Base-by-base conservation (phyloP, 2,797 vertebrate species). In the Trachops cirrhosus region DNA sequence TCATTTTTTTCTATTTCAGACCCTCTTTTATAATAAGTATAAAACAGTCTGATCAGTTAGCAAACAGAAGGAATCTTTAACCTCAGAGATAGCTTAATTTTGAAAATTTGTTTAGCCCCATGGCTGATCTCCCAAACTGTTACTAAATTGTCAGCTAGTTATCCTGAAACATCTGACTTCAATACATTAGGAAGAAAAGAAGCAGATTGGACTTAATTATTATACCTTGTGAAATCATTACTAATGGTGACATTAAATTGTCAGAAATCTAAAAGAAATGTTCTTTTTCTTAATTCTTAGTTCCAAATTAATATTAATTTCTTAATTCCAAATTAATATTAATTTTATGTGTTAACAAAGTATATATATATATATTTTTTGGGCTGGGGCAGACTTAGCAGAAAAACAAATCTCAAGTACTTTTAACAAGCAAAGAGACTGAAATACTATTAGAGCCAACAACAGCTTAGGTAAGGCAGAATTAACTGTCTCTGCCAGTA, bases 291-390 rank as follows among this genome's bases (percentile, higher is more conserved):
- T 75, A 86, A 67, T 12, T 89, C 57, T 82, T n/a, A 80, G 67
- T 93, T 97, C n/a, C 32, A 94, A 92, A 84, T 92, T 93, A 95
- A 79, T 64, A 91, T 91, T 91, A 91, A 86, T 94, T 95, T 50
- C 21, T 54, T 54, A 54, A 54, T 24, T 54, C 52, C 29, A 94
- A 92, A 85, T 91, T 93, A 95, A 79, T 64, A 93, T 93, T 91
- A 93, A 86, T 94, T 94, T 46, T 94, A n/a, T 93, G 24, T 82
- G 16, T 86, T 67, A 95, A 90, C 57, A 54, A 41, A 71, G 16
- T 24, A 26, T 11, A 26, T 59, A 59, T 59, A 59, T 59, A 54
- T 24, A 57, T 57, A 26, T 29, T 26, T 57, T 11, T 24, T 22
- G n/a, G 39, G 29, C 24, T 29, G n/a, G 32, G 75, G 5, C 3